Conservation (phyloP, 2,888 invertebrate species). For the Petrophora chlorosata region DNA sequence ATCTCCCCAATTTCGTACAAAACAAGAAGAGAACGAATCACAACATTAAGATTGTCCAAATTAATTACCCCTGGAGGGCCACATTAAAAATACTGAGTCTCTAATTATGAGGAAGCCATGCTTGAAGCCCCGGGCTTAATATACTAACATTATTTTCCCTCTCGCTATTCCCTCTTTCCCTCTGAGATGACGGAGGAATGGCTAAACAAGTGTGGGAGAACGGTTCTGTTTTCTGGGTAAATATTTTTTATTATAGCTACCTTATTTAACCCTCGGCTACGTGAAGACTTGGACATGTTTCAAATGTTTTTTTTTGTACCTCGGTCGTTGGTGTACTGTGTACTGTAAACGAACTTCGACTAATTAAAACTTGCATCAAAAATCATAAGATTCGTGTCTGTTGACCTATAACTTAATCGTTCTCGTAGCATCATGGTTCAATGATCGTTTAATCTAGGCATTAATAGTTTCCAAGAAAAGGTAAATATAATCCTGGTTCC, state of each 20-base stretch:
- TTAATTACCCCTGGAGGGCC: constrained; percentile 39
- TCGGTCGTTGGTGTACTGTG: background rate
- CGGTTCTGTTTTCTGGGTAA: constrained; percentile 10
- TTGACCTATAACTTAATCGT: too few relatives aligned
- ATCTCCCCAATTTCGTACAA: constrained; percentile 29
- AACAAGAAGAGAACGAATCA: constrained; percentile 39
- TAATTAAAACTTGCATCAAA: too few relatives aligned
- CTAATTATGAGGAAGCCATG: constrained; percentile 49
- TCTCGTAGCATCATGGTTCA: too few relatives aligned
- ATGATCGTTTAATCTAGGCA: background rate
- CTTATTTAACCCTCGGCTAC: constrained; percentile 1
- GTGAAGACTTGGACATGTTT: background rate
- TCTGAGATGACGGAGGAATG: constrained; percentile 14
- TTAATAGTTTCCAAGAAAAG: too few relatives aligned
- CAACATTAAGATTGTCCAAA: constrained; percentile 29
- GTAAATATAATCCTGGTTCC: background rate
- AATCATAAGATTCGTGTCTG: too few relatives aligned
- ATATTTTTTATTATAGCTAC: constrained; percentile 13
- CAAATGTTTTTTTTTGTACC: background rate
- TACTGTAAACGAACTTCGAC: background rate
- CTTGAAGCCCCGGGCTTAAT: constrained; percentile 41
- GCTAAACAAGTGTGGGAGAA: constrained; percentile 19
- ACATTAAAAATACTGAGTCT: constrained; percentile 44
- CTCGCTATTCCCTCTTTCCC: constrained; percentile 17
- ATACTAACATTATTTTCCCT: constrained; percentile 42